Base-by-base conservation (phyloP, 2,113 vertebrate species). In the Plectropomus leopardus region DNA sequence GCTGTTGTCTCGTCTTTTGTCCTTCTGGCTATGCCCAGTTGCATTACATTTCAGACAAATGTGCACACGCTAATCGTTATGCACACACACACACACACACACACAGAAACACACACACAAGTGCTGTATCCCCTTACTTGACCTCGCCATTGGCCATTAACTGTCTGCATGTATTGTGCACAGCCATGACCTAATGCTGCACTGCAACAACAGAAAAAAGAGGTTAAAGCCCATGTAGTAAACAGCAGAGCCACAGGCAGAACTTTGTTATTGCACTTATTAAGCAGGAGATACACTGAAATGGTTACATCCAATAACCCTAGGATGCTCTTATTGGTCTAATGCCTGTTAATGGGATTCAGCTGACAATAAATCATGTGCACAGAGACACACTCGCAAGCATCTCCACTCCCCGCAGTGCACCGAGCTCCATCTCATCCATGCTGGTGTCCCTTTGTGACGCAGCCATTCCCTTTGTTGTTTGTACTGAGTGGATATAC, bases 1-100 rank as follows among this genome's bases (percentile, higher is more conserved):
- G 51, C 68, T 63, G 82, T 79, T 83, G 88, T 88, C 90, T 88
- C 71, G 79, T 74, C 87, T 86, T 76, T 84, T 85, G 70, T 91
- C 90, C 90, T 88, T 81, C 87, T 84, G 85, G 92, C 84, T 16
- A 75, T 88, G 76, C 81, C 76, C 64, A 4, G 26, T 88, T 54
- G 64, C 60, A 59, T 85, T 87, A 78, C 67, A 67, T 78, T 80
- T 87, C 84, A 89, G 85, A 78, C 63, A 63, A 75, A 80, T 36
- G 23, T 10, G 72, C 84, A 83, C 74, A 73, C 44, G 45, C 65
- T 70, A 84, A 88, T 83, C n/a, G 24, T 65, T 73, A 72, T 42
- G 48, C 63, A 11, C 36, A n/a, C 66, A 36, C 58, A 57, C 3
- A 71, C 61, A 47, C 8, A 67, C 57, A 60, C 57, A 67, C 72